phyloP scores from a whole-genome alignment of 2,888 invertebrate species.

The Apamea monoglypha region DNA sequence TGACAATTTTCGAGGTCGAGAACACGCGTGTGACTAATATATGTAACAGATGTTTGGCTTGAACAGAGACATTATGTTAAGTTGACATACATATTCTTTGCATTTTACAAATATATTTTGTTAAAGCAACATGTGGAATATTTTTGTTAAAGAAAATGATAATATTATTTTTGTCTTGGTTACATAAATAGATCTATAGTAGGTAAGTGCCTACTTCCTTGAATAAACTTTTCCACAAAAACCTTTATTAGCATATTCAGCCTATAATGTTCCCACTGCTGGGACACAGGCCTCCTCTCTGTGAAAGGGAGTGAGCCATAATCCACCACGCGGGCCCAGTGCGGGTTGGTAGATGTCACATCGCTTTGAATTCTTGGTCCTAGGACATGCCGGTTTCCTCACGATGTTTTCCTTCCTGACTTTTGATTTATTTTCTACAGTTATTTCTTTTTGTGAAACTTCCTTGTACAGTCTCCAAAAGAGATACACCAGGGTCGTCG shows the following conservation, averaged over 20 bases:
- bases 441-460: neutral
- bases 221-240: neutral
- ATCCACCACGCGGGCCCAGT: neutral
- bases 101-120: slow-evolving; percentile 4
- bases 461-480: too few relatives aligned
- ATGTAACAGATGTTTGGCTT: neutral
- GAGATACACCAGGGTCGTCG: too few relatives aligned
- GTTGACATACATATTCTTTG: slow-evolving; percentile 28
- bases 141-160: neutral
- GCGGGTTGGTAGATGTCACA: neutral
- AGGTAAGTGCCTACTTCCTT: neutral
- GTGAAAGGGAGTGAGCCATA: too few relatives aligned
- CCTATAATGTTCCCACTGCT: too few relatives aligned
- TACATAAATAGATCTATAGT: neutral
- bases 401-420: neutral
- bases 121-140: neutral
- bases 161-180: neutral
- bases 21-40: neutral
- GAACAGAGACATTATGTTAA: slow-evolving; percentile 31
- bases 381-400: too few relatives aligned
- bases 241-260: neutral
- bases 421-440: too few relatives aligned
- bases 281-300: too few relatives aligned
- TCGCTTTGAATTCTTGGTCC: neutral
- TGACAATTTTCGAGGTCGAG: slow-evolving; percentile 53